Base-by-base conservation (phyloP, 2,888 invertebrate species). In the Altica lythri region DNA sequence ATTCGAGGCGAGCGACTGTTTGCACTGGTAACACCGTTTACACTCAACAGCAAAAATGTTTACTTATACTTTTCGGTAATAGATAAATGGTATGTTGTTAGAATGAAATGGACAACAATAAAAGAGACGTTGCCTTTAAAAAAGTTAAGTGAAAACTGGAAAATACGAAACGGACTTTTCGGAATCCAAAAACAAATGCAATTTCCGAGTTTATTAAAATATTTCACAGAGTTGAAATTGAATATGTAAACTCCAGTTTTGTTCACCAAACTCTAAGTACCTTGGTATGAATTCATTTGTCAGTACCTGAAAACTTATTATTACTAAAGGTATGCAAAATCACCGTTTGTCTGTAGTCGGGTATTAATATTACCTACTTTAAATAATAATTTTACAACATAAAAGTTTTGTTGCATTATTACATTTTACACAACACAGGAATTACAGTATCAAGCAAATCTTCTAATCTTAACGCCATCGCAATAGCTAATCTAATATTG, bases 41-140 rank as follows among this genome's bases (percentile, higher is more conserved):
- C 68, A 71, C 70, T 69, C 66, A 62, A 64, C 64, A 63, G 57
- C 55, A 58, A 62, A 68, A 72, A 71, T 75, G 72, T 75, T 75
- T 74, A 74, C 73, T 73, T 75, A 74, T 69, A 74, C 73, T 74
- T 74, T n/a, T 70, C 71, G 67, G 69, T 74, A 72, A 74, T 74
- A 73, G 73, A 71, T 72, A 73, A 71, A 72, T 73, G 69, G 69
- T 65, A 64, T 71, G 71, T 72, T 68, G 69, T 65, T 70, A 68
- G 68, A 66, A 64, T 59, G 63, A 62, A 71, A 69, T 70, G 72
- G 67, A 62, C 66, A 53, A 57, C 57, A 55, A 47, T 40, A 14
- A 19, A 17, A 38, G 22, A 22, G 40, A 19, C n/a, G 6, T 19
- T 22, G 4, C 40, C 4, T 40, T 19, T 13, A 22, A 9, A 38